Base-by-base conservation (phyloP, 1,140 invertebrate genomes). In the Tachypleus tridentatus region DNA sequence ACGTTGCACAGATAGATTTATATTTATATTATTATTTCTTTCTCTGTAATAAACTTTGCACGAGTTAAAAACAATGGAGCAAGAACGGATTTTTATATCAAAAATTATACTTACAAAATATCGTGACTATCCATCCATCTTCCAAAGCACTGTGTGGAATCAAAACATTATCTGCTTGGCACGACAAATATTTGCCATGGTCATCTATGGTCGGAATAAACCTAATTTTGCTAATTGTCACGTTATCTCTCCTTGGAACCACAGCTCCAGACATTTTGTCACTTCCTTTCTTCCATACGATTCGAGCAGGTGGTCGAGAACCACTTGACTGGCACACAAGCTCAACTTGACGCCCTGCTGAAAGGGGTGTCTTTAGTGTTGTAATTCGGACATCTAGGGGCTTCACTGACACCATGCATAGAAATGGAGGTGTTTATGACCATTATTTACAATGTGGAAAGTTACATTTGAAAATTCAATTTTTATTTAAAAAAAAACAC, bases 301-400 rank as follows among this genome's bases (percentile, higher is more conserved):
- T 87, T 72, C 87, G 82, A 47, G 91, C 89, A 3, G 88, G 84
- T 57, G 91, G 91, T 64, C 89, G 81, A 6, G 88, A 90, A 59
- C 91, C 91, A 7, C 84, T 83, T 4, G 88, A 88, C 74, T 88
- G 84, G 74, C 91, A 94, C 61, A 82, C 81, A 29, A 93, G 81
- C 74, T 88, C 84, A 74, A 89, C 90, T 47, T 84, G 80, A 60
- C 85, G 82, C 66, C 88, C 88, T 3, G 88, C 87, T 51, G 86
- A 83, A 65, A 90, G 80, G 3, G 82, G 77, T 64, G 72, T 76
- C 62, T 81, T 77, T 9, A 81, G 82, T 69, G 84, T 85, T 67
- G 82, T 79, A 70, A 91, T 89, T 64, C 81, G 82, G 62, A 88
- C 86, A 56, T 85, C 86, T 62, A 91, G 75, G 9, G 89, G 89